Conservation (phyloP, 2,888 invertebrate genomes). For the Octodonta nipae region DNA sequence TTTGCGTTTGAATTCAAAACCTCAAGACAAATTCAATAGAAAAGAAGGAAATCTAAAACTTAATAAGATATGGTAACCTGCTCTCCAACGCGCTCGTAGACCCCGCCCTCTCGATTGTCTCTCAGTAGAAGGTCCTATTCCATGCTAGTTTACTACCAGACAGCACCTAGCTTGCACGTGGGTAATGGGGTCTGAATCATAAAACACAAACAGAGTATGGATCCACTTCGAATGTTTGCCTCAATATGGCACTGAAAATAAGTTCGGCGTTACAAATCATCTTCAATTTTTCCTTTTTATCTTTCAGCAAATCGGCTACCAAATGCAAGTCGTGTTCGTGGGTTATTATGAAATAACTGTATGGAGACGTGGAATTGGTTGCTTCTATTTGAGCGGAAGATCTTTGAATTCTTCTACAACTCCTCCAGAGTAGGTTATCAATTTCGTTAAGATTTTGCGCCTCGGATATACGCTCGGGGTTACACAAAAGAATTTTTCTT, state of each 20-base stretch:
- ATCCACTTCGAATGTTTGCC: constrained; percentile 61
- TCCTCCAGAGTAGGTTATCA: constrained; percentile 73
- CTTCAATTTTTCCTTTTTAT: constrained; percentile 37
- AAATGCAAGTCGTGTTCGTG: constrained; percentile 78
- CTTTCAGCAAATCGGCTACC: constrained; percentile 51
- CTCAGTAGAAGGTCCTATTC: no score
- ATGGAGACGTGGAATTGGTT: constrained; percentile 50
- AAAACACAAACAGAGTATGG: constrained; percentile 43
- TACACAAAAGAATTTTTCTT: constrained; percentile 70
- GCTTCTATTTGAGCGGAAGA: constrained; percentile 64
- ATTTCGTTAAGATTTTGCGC: constrained; percentile 54
- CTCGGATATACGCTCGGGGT: constrained; percentile 83
- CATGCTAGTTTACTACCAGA: no score
- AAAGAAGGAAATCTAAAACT: no score
- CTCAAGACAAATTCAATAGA: no score
- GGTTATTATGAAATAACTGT: constrained; percentile 72
- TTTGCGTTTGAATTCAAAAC: no score
- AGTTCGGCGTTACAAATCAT: constrained; percentile 65
- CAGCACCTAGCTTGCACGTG: no score
- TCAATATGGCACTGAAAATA: constrained; percentile 66
- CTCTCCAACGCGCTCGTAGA: no score
- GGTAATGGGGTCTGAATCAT: no score
- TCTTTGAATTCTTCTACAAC: constrained; percentile 65
- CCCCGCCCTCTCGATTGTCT: no score
- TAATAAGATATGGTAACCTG: no score